Conservation (phyloP, 2,888 invertebrate genomes). For the Phortica magna region DNA sequence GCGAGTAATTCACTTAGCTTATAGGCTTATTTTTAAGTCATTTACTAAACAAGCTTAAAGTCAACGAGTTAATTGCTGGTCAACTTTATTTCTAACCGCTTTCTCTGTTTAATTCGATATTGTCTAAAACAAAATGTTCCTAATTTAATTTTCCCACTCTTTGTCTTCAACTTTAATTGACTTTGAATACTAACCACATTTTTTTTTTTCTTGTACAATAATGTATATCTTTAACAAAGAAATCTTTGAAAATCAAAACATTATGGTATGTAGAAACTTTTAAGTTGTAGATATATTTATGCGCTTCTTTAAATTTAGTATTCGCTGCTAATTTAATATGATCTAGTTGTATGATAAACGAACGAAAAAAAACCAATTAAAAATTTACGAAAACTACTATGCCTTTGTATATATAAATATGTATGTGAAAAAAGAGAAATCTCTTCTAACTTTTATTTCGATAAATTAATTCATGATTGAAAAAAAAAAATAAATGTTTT, state of each 20-base stretch:
- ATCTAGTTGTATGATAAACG: constrained; percentile 22
- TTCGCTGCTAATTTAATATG: neutral
- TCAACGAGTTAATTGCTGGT: constrained; percentile 21
- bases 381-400: neutral
- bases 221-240: constrained; percentile 3
- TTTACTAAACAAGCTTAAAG: neutral
- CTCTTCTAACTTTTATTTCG: neutral
- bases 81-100: neutral
- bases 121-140: constrained; percentile 3
- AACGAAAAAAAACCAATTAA: neutral
- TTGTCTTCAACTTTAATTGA: neutral
- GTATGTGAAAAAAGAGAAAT: constrained; percentile 20
- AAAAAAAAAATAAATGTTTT: neutral
- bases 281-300: constrained; percentile 63
- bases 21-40: neutral
- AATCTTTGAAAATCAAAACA: constrained; percentile 39
- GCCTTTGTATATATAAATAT: constrained; percentile 28
- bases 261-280: constrained; percentile 57
- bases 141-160: neutral
- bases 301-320: constrained; percentile 25
- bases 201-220: constrained; percentile 7
- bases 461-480: neutral
- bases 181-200: neutral
- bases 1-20: neutral
- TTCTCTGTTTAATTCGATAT: neutral